phyloP scores from a whole-genome alignment of 2,888 invertebrate species.

The Cyaniris semiargus region DNA sequence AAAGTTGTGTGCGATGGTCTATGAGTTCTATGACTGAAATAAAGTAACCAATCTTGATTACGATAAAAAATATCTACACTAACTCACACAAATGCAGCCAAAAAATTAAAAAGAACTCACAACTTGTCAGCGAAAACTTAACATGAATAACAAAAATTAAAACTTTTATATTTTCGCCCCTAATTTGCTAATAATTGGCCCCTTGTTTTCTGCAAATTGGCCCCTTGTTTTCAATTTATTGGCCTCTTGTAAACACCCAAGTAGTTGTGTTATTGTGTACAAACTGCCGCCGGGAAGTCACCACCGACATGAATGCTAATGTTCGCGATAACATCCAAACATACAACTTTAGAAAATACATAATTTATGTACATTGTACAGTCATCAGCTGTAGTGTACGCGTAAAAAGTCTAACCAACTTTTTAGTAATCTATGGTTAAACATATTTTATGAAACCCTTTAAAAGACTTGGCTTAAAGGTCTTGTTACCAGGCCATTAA shows the following conservation, averaged over 20 bases:
- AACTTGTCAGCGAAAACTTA: not conserved
- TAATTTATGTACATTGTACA: conserved; percentile 9
- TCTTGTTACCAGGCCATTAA: too few relatives aligned
- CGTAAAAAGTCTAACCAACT: not conserved
- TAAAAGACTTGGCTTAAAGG: too few relatives aligned
- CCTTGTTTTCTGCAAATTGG: not conserved
- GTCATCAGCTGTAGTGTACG: not conserved
- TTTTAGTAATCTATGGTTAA: too few relatives aligned
- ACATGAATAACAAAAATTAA: too few relatives aligned
- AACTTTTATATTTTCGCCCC: too few relatives aligned
- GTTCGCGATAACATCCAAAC: conserved; percentile 19
- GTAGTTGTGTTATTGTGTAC: not conserved
- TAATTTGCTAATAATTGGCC: too few relatives aligned
- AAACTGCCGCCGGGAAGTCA: not conserved
- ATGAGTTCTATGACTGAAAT: too few relatives aligned
- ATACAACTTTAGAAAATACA: conserved; percentile 12
- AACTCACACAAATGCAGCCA: too few relatives aligned
- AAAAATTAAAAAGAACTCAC: not conserved
- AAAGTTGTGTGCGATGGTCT: too few relatives aligned
- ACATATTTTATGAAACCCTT: too few relatives aligned
- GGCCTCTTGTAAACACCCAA: not conserved
- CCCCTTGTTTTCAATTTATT: not conserved
- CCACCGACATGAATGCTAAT: conserved; percentile 20
- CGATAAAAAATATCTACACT: too few relatives aligned
- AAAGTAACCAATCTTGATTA: too few relatives aligned